Base-by-base conservation (phyloP, 2,797 vertebrate genomes). In the Trematomus bernacchii region DNA sequence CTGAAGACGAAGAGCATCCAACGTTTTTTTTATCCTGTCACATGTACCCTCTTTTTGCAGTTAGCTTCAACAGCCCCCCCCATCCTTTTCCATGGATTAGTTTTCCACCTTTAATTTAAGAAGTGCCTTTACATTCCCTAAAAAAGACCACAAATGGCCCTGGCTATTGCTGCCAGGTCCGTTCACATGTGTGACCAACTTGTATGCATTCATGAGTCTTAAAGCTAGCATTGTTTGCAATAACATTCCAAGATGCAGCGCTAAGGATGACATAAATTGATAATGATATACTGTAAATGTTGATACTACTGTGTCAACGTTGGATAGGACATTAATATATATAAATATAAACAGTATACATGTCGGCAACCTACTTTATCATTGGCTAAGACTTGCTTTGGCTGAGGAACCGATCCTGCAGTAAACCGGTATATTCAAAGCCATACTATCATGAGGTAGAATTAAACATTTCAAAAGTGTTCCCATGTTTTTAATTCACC, bases 71-170 rank as follows among this genome's bases (percentile, higher is more conserved):
- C 72, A 80, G 62, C 42, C 8, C 71, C 8, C 71, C 52, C 48
- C 44, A 23, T 33, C 18, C 0, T 53, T 83, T 78, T 86, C 71
- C 80, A 87, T 74, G 14, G 59, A 68, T 85, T 89, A 37, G 66
- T 80, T 81, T 75, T 75, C 77, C 87, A 83, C 68, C 55, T 92
- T 94, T 95, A 92, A 92, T 94, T 94, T 95, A 93, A 93, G 66
- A 95, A 96, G 95, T 96, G 94, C 95, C 95, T 95, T 95, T 95
- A 93, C 93, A 92, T 93, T 93, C 92, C 94, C 83, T 30, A 66
- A 51, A 79, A 37, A 85, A 89, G 66, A 87, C 83, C 83, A 89
- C 81, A 76, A 58, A 76, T 66, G 30, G 77, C 77, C 55, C 40
- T 40, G 54, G 64, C 69, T 44, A 14, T 55, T 76, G n/a, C 21